Percentiles rank a stretch among this genome's conserved stretches.
These are phyloP conservation scores for Lagopus muta DNA, from an alignment of 2,113 vertebrate genomes.

Conservation along the genomic window DNA sequence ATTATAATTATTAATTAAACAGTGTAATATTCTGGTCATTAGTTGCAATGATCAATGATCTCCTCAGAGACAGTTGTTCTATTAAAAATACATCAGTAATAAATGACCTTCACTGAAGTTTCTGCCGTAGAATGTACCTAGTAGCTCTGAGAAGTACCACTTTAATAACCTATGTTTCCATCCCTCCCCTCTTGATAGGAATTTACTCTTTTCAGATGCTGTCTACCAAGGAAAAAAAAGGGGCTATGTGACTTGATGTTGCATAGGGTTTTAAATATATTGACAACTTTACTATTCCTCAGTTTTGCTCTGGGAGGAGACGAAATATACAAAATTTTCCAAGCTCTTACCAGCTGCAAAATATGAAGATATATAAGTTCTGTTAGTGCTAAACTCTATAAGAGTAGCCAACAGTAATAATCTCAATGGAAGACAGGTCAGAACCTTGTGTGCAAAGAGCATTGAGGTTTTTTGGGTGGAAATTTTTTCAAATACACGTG, in stretches of 20 bases:
- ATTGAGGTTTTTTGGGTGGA: not conserved
- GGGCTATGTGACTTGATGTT: not conserved
- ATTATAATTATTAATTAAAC: constrained; percentile 51
- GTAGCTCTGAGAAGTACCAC: not conserved
- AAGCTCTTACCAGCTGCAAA: not conserved
- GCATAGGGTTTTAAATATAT: not conserved
- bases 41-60: constrained; percentile 31
- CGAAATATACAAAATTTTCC: not conserved
- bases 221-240: not conserved
- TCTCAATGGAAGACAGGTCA: not conserved
- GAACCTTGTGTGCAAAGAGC: not conserved
- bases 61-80: not conserved
- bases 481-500: not conserved
- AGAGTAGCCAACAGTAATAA: not conserved
- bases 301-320: not conserved
- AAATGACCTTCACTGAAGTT: not conserved
- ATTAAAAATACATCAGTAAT: constrained; percentile 40
- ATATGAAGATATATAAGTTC: not conserved
- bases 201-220: not conserved
- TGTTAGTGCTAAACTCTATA: not conserved
- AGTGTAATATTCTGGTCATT: constrained; percentile 5
- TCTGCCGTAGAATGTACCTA: not conserved
- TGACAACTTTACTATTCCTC: not conserved
- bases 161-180: not conserved
- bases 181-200: not conserved